These are phyloP conservation scores for Scopus umbretta DNA, from an alignment of 2,113 vertebrate species.

Conservation along the genomic window DNA sequence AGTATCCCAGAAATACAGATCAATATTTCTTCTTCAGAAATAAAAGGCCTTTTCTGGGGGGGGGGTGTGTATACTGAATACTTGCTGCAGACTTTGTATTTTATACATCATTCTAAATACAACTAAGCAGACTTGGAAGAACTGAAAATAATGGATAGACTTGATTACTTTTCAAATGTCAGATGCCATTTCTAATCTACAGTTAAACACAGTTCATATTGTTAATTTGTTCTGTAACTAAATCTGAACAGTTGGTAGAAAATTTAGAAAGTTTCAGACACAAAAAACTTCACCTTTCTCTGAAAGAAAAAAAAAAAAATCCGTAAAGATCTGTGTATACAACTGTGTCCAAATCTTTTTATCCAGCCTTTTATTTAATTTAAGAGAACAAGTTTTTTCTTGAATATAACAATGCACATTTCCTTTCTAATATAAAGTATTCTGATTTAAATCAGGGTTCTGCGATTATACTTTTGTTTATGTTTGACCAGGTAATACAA, in stretches of 20 bases:
- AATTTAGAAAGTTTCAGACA: not conserved
- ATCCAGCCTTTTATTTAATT: not conserved
- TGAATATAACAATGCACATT: not conserved
- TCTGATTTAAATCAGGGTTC: not conserved
- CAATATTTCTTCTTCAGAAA: not conserved
- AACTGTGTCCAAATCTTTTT: not conserved
- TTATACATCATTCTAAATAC: not conserved
- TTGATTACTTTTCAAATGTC: not conserved
- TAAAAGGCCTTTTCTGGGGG: not conserved
- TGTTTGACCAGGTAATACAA: not conserved
- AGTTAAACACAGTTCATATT: not conserved
- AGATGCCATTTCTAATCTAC: not conserved
- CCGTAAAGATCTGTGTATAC: not conserved
- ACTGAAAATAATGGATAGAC: not conserved
- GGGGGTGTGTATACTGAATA: too few relatives aligned
- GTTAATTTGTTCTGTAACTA: not conserved
- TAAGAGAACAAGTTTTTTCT: not conserved
- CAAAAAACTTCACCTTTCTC: not conserved
- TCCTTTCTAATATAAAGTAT: not conserved
- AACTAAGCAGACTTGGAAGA: not conserved
- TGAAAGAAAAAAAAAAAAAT: not conserved
- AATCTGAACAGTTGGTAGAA: not conserved
- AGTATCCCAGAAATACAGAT: not conserved
- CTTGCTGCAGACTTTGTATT: not conserved
- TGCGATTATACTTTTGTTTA: not conserved